Evolutionary conservation across 2,113 vertebrate species (phyloP), one percentile per base, ranked within the genome.

Genomic region (Lophius piscatorius): DNA sequence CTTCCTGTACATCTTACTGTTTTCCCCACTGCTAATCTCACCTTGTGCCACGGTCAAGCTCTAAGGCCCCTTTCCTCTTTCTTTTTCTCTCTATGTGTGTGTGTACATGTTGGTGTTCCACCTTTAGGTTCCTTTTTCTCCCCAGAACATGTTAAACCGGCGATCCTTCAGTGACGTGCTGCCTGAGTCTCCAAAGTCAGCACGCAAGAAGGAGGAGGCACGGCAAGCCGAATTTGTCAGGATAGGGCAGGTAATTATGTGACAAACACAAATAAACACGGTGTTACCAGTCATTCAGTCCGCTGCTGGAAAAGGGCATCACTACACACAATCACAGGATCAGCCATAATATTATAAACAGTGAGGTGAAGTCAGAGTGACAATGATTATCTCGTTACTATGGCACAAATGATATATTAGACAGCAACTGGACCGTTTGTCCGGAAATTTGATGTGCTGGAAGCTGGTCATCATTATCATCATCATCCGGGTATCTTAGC

Each of bases 151-250:
- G 97, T 92, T 98, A 36, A 99, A 99, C 57, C 91, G 97, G 45
- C 92, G 97, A 14, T 98, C 97, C 22, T 97, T 99, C 76, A 99
- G 97, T 14, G 97, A 99, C 6, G 97, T 99, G 66, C 88, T 99
- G 55, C 97, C 97, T 0, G 97, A 98, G 74, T 98, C 97, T 0
- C 97, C 97, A 26, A 98, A 96, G 86, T 98, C 97, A 0, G 96
- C 97, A 0, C 91, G 97, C 58, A 98, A 98, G 77, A 98, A 95
- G 69, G 97, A 99, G 65, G 97, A 98, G 80, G 97, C 97, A 11
- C 93, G 97, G n/a, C 97, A 98, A 84, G 97, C 96, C 0, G 96
- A 99, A 64, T 99, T 99, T 74, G 95, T 99, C 50, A 90, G 96
- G 35, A 93, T 98, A 68, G 97, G 97, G 22, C 97, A 99, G 94